A percentile compares a stretch with the other conserved stretches of the same genome.
Evolutionary conservation across 2,113 vertebrate species (phyloP).

Genomic region (Catharus fuscescens): DNA sequence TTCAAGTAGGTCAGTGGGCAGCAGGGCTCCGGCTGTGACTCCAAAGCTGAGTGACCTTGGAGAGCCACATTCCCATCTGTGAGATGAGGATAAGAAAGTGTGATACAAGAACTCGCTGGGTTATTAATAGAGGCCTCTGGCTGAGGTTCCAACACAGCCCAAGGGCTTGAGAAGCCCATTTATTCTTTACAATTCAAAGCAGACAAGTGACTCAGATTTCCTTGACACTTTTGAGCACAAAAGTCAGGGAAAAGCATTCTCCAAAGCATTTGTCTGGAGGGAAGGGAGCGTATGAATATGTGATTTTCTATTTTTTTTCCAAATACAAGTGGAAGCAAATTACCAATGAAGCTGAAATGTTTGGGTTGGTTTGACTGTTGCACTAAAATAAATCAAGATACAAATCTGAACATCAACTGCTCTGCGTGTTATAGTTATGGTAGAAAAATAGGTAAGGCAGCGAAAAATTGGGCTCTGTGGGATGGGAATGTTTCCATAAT

Average conservation of each 20-base stretch:
- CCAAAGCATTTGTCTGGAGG: slow-evolving; percentile 6
- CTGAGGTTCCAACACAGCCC: slow-evolving; percentile 3
- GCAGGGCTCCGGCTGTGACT: background rate
- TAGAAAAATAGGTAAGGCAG: background rate
- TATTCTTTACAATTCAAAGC: slow-evolving; percentile 19
- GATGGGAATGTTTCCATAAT: background rate
- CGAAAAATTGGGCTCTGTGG: background rate
- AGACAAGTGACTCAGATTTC: slow-evolving; percentile 27
- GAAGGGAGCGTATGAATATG: background rate
- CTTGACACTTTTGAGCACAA: background rate
- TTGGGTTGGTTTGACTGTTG: slow-evolving; percentile 9
- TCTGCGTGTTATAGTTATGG: background rate
- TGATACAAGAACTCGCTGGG: background rate
- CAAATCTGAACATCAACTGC: background rate
- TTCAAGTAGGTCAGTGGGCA: background rate
- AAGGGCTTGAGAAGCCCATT: slow-evolving; percentile 40
- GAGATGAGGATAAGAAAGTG: background rate
- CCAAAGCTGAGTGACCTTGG: background rate
- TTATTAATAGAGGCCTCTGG: slow-evolving; percentile 50
- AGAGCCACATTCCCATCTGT: background rate
- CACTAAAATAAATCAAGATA: background rate
- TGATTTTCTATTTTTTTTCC: background rate
- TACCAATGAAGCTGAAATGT: background rate
- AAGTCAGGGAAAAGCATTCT: background rate
- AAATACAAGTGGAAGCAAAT: slow-evolving; percentile 3